A percentile compares a stretch with the other conserved stretches of the same genome.
These are phyloP conservation scores for Enoplosus armatus DNA, from an alignment of 2,797 vertebrate genomes.

Conservation along the genomic window DNA sequence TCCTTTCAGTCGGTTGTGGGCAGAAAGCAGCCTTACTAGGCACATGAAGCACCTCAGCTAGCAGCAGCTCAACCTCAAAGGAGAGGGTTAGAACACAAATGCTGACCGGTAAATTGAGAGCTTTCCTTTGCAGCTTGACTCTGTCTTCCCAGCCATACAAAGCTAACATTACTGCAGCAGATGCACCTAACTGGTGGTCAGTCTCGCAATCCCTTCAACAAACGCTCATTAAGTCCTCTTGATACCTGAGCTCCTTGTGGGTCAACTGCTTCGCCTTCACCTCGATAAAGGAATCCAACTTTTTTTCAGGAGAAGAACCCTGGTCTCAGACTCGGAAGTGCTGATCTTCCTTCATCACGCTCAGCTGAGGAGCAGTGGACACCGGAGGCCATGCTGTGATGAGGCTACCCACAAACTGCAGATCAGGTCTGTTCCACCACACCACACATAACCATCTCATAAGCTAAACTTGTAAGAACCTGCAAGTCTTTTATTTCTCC, in stretches of 20 bases:
- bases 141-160: no score
- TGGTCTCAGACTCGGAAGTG: background rate
- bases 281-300: background rate
- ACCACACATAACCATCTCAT: background rate
- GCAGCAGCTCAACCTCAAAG: background rate
- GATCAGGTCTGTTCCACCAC: background rate
- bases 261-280: background rate
- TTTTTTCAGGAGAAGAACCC: background rate
- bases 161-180: background rate
- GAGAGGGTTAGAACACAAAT: background rate
- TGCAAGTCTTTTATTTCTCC: no score
- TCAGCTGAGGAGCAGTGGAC: background rate
- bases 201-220: background rate
- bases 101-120: background rate
- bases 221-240: background rate
- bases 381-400: background rate
- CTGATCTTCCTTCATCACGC: background rate
- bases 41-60: background rate
- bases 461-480: background rate
- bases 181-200: background rate
- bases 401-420: background rate
- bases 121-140: constrained; percentile 9
- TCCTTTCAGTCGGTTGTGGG: background rate
- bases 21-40: background rate
- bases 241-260: background rate